Percentiles rank a stretch among this genome's conserved stretches.
These are phyloP conservation scores for Cheilosia scutellata DNA, from an alignment of 2,888 invertebrate species.

Conservation along the genomic window DNA sequence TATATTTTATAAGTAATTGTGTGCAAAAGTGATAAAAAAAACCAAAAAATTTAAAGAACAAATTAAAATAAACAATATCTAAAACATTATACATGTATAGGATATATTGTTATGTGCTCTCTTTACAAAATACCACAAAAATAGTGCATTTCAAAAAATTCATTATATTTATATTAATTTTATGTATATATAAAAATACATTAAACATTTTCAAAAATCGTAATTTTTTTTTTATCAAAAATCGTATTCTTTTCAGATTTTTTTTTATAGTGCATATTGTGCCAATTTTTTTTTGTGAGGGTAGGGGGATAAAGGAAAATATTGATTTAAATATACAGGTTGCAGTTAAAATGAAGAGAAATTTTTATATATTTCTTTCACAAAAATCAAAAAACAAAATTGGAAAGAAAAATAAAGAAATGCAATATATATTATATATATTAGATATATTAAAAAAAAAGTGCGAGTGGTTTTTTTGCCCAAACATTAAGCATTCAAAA, in stretches of 20 bases:
- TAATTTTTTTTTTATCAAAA: constrained; percentile 36
- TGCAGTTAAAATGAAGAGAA: constrained; percentile 45
- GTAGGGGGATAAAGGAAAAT: constrained; percentile 14
- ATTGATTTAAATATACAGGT: constrained; percentile 40
- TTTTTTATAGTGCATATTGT: constrained; percentile 67
- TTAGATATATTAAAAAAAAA: constrained; percentile 19
- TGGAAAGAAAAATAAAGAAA: constrained; percentile 31
- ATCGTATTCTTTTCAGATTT: constrained; percentile 35
- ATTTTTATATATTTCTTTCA: constrained; percentile 27
- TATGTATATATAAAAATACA: constrained; percentile 51
- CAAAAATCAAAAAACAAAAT: constrained; percentile 46
- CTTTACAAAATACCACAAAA: constrained; percentile 76
- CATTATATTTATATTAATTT: constrained; percentile 40
- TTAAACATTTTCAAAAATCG: constrained; percentile 56
- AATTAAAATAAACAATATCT: constrained; percentile 36
- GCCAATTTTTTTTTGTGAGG: constrained; percentile 63
- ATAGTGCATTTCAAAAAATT: constrained; percentile 73
- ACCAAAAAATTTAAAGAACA: not conserved
- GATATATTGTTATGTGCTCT: constrained; percentile 67
- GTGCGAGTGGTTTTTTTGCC: constrained; percentile 73
- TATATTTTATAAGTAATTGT: constrained; percentile 45
- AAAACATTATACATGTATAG: constrained; percentile 62
- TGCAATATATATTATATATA: constrained; percentile 38
- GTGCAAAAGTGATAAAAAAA: constrained; percentile 53
- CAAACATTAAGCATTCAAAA: constrained; percentile 73